Base-by-base conservation (phyloP, 2,797 vertebrate genomes). In the Brotogeris chrysoptera region DNA sequence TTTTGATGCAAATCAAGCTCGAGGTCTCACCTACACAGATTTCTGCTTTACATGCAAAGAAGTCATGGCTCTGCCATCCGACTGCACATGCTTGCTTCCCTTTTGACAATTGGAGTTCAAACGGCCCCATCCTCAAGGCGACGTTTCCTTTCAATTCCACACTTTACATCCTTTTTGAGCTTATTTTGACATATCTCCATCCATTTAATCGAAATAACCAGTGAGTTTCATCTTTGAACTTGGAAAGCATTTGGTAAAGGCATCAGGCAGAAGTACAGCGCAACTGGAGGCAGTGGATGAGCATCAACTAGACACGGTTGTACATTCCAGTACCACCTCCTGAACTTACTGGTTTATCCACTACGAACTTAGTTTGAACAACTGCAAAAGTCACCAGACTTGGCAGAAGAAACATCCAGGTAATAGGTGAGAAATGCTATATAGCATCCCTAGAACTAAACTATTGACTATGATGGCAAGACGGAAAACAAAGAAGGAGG, bases 221-320 rank as follows among this genome's bases (percentile, higher is more conserved):
- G 3, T 0, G 18, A 49, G 18, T 50, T 81, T 20, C 43, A 44
- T 8, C 74, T 13, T 68, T 47, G 50, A 74, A 41, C 39, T 38
- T 4, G 17, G 52, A 24, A 80, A 82, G 19, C 8, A 12, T 15
- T 59, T 0, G 5, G 25, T 11, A 41, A 61, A 57, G 46, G 50
- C 28, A 27, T 32, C 53, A n/a, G 57, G 61, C 5, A 69, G 59
- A 25, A 49, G 43, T 4, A 20, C 59, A 25, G 20, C 3, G 0
- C 28, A 49, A 16, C 13, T 6, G 59, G 36, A 57, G 41, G 68
- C n/a, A 44, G 41, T 0, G 43, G 34, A 3, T 15, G 41, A 77
- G 13, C 61, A 87, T n/a, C 65, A 44, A 2, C 4, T 0, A 50
- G 46, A n/a, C 15, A 24, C 0, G 2, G 30, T 4, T 0, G 0